A percentile compares a stretch with the other conserved stretches of the same genome.
phyloP scores from a whole-genome alignment of 1,140 invertebrate species.

The Leptopilina boulardi region DNA sequence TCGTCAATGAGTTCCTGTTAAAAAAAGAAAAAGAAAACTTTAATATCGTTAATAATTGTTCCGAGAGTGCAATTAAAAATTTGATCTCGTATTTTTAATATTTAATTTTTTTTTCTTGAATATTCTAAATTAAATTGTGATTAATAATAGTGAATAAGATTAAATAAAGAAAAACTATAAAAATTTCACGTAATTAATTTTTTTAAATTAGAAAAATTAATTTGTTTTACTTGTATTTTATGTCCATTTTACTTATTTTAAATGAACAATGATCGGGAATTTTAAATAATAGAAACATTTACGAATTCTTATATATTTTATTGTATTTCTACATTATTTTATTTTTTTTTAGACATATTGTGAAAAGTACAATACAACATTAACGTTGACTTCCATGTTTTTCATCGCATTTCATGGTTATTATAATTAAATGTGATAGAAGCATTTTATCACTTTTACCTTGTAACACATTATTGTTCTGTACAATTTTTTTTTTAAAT shows the following conservation, averaged over 20 bases:
- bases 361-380: slow-evolving; percentile 66
- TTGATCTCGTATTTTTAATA: background rate
- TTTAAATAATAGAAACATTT: slow-evolving; percentile 45
- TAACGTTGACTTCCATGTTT: slow-evolving; percentile 27
- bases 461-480: background rate
- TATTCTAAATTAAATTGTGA: background rate
- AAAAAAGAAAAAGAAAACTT: slow-evolving; percentile 33
- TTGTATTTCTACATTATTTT: slow-evolving; percentile 59
- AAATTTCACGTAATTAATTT: background rate
- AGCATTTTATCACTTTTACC: slow-evolving; percentile 10
- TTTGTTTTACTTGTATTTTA: too few species aligned
- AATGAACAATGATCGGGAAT: too few species aligned
- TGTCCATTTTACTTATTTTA: too few species aligned
- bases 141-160: slow-evolving; percentile 4
- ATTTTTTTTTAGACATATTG: slow-evolving; percentile 65
- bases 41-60: background rate
- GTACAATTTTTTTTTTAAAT: slow-evolving; percentile 28
- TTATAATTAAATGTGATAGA: background rate
- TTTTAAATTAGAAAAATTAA: too few species aligned
- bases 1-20: slow-evolving; percentile 42
- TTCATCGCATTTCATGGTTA: slow-evolving; percentile 22
- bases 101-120: background rate
- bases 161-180: slow-evolving; percentile 35
- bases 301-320: slow-evolving; percentile 64
- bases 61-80: background rate